Evolutionary conservation across 23 tunicate genomes (phyloP).

Genomic region (Diplosoma virens): DNA sequence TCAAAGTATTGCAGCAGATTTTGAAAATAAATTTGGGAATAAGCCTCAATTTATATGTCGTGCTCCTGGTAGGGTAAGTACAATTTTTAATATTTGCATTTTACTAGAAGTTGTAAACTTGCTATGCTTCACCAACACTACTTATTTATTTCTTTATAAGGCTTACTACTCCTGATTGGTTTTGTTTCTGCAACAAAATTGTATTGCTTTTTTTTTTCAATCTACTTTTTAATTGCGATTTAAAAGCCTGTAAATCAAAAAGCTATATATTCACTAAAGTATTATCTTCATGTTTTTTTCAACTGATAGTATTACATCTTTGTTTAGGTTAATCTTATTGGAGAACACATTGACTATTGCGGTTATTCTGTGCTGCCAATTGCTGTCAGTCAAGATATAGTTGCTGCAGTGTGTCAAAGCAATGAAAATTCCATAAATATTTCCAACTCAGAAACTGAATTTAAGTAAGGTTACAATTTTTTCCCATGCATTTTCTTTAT

Average conservation of each 20-base stretch:
- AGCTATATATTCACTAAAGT: too few relatives aligned
- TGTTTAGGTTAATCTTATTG: slow-evolving; percentile 87
- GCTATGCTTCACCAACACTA: neutral
- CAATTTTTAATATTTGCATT: neutral
- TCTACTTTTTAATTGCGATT: neutral
- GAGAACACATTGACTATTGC: slow-evolving; percentile 96
- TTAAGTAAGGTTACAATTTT: neutral
- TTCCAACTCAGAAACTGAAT: slow-evolving; percentile 39
- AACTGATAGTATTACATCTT: neutral
- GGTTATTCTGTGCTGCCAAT: slow-evolving; percentile 95
- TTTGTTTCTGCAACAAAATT: neutral
- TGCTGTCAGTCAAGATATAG: slow-evolving; percentile 84
- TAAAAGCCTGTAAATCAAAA: too few relatives aligned
- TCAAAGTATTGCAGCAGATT: neutral
- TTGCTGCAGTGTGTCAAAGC: slow-evolving; percentile 46
- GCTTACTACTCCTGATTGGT: too few relatives aligned
- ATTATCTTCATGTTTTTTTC: too few relatives aligned
- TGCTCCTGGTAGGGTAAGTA: slow-evolving; percentile 84
- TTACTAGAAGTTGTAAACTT: neutral
- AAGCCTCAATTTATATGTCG: slow-evolving; percentile 63
- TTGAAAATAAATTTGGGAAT: slow-evolving; percentile 48
- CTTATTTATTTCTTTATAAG: too few relatives aligned
- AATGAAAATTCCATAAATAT: slow-evolving; percentile 29
- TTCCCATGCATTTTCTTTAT: too few relatives aligned
- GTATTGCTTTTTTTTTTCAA: neutral